Evolutionary conservation across 2,113 vertebrate genomes (phyloP), one percentile per base, ranked within the genome.

Genomic region (Nipponia nippon): DNA sequence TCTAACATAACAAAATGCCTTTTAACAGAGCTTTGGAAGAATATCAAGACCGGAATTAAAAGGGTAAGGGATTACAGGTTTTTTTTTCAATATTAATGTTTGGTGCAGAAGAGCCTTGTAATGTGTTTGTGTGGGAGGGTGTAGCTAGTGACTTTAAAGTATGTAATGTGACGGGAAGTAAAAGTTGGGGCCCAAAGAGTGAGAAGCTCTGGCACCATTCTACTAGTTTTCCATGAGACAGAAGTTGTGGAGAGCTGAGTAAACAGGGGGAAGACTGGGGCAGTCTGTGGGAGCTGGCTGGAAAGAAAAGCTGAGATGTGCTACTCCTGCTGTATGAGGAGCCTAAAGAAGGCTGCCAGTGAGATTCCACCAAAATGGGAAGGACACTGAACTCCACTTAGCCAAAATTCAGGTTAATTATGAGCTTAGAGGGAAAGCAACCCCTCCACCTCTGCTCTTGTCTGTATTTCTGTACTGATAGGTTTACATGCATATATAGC

Each of bases 111-210:
- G 25, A 53, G 7, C 13, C 42, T 71, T 38, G 20, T 47, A 2
- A 1, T 5, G 6, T 17, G 27, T 71, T 32, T 50, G 6, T 25
- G 19, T 26, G 10, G 36, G n/a, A 17, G 25, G 0, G 0, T 27
- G 52, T 25, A 62, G 23, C n/a, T 83, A 32, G 25, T 72, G 72
- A 65, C 50, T 80, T 81, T 26, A 21, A 70, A 89, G 29, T 40
- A 72, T 46, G 19, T 12, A 38, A 29, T 26, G 44, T 47, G 32
- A n/a, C 50, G 23, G 21, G 36, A 4, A 56, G 12, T 61, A 15
- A 44, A 92, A 81, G 21, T 26, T 29, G 17, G 36, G 19, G 38
- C 81, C 17, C 13, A 70, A 47, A 18, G 23, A 86, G 1, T 21
- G 36, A 55, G 77, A 50, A 73, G 14, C 21, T 78, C 14, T 86